Evolutionary conservation across 2,113 vertebrate species (phyloP).

Genomic region (Xiphias gladius): DNA sequence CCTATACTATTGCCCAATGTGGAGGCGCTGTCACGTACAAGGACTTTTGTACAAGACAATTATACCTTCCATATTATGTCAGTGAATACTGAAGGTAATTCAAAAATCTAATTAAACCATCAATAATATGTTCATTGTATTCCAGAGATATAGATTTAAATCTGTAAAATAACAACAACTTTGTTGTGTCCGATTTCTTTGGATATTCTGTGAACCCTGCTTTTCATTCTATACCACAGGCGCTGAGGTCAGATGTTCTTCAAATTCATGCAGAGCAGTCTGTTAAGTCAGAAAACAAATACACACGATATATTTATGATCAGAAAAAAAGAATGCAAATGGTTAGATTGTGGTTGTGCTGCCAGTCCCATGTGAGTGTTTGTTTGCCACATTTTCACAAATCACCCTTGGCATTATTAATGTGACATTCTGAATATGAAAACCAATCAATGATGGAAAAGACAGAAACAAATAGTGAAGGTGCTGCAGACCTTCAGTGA

Average conservation of each 20-base stretch:
- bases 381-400: background rate
- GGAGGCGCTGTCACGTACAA: background rate
- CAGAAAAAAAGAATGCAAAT: background rate
- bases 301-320: background rate
- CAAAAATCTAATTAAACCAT: background rate
- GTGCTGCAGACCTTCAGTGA: background rate
- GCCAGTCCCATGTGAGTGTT: background rate
- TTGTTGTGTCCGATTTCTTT: background rate
- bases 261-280: background rate
- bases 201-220: background rate
- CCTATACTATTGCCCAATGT: background rate
- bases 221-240: background rate
- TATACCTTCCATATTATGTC: no score
- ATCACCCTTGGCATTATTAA: conserved; percentile 5
- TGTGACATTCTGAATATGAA: conserved; percentile 39
- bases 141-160: background rate
- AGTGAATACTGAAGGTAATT: no score
- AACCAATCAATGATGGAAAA: conserved; percentile 29
- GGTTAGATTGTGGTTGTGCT: background rate
- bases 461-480: background rate
- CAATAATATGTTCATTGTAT: background rate
- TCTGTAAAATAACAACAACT: background rate
- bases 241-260: background rate
- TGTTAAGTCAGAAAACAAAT: background rate
- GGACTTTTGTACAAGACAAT: no score